phyloP scores from a whole-genome alignment of 2,888 invertebrate species.

The Dynastes tityus region DNA sequence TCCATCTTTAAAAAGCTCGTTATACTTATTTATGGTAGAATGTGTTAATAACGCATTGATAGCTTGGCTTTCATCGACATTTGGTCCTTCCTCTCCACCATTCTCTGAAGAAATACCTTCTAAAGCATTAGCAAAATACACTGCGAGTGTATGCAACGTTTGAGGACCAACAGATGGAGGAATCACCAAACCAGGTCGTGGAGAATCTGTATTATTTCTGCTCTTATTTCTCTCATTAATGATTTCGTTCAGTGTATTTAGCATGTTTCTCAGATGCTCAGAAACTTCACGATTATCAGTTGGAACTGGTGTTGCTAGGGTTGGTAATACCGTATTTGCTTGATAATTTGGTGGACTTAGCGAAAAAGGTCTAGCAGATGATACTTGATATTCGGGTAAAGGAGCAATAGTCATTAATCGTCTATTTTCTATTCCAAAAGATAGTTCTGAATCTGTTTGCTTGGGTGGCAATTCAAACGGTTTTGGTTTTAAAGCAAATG shows the following conservation, averaged over 20 bases:
- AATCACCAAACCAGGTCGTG: conserved; percentile 78
- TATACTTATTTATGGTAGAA: conserved; percentile 54
- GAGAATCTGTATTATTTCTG: conserved; percentile 71
- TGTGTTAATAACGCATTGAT: conserved; percentile 54
- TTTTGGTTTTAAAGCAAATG: conserved; percentile 47
- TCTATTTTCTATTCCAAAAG: neutral
- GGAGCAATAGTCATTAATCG: neutral
- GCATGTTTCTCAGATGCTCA: conserved; percentile 75
- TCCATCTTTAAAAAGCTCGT: conserved; percentile 55
- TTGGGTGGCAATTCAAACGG: conserved; percentile 49
- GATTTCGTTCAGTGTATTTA: conserved; percentile 78
- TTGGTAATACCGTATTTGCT: conserved; percentile 56
- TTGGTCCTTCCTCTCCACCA: conserved; percentile 46
- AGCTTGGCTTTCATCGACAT: conserved; percentile 48
- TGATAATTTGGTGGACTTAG: neutral
- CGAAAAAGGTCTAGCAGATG: conserved; percentile 66
- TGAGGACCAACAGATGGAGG: conserved; percentile 85
- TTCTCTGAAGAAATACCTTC: conserved; percentile 73
- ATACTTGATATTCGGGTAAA: conserved; percentile 61
- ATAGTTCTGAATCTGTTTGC: conserved; percentile 5
- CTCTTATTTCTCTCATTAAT: conserved; percentile 71
- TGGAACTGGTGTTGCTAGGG: conserved; percentile 60
- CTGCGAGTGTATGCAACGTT: conserved; percentile 83
- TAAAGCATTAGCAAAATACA: conserved; percentile 84
- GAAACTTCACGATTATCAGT: conserved; percentile 73